Conservation (phyloP, 2,113 vertebrate species). For the Elephas maximus region DNA sequence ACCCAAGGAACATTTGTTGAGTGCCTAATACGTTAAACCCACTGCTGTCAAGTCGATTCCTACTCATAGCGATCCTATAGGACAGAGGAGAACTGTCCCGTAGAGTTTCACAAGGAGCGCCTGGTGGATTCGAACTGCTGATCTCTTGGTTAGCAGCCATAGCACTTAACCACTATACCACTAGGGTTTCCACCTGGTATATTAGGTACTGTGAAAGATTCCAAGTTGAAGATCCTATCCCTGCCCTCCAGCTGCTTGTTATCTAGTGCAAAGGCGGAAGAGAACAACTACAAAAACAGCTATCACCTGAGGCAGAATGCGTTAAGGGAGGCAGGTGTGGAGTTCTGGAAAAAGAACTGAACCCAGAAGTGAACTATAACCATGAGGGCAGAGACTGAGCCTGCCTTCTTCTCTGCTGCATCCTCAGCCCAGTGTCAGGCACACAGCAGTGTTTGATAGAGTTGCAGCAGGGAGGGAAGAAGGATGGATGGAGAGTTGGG, state of each 20-base stretch:
- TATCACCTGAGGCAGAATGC: not conserved
- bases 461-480: not conserved
- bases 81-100: no score
- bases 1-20: conserved; percentile 6
- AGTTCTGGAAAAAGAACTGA: no score
- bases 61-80: no score
- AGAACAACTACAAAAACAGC: not conserved
- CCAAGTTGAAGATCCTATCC: not conserved
- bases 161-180: no score
- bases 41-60: no score
- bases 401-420: not conserved
- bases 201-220: not conserved
- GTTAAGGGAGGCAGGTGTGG: not conserved
- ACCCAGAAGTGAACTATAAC: not conserved
- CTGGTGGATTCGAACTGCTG: no score
- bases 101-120: no score
- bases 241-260: not conserved
- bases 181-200: not conserved
- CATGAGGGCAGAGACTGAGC: rapidly evolving
- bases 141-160: no score
- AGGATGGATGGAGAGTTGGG: not conserved
- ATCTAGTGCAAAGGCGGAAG: not conserved
- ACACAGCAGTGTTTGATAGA: not conserved
- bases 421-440: not conserved
- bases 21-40: not conserved